Base-by-base conservation (phyloP, 2,113 vertebrate genomes). In the Monarcha castaneiventris region DNA sequence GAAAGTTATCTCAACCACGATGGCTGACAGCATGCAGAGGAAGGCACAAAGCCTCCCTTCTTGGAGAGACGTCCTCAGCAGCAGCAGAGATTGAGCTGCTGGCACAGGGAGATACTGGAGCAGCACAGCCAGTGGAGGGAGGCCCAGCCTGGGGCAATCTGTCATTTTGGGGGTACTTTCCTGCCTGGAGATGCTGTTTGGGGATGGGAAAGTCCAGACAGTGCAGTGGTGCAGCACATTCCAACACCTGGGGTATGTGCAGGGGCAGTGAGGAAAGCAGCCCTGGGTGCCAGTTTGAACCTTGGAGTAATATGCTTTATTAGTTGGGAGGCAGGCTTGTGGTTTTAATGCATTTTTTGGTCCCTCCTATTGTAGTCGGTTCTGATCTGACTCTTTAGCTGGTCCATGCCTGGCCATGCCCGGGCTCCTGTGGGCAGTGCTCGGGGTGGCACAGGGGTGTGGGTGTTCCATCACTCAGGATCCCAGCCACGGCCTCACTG, bases 401-500 rank as follows among this genome's bases (percentile, higher is more conserved):
- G 41, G n/a, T 6, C 21, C 18, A 2, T 21, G 30, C 48, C 44
- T n/a, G 71, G 1, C 41, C n/a, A 8, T 59, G 69, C 32, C 61
- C 1, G 6, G 41, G 48, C 35, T 76, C 11, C 64, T 0, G 0
- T 3, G 37, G 39, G 62, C 41, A 44, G 23, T 4, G 54, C 43
- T 64, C 33, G 0, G 0, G 1, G n/a, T 29, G 21, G 37, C 69
- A 18, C 11, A 2, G 72, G 0, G 0, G 8, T 1, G 14, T 19
- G 44, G n/a, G 6, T 0, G 1, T 17, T 12, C 27, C 62, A 22
- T 19, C 1, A 0, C 33, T 35, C 0, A 0, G 49, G 16, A 16
- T 56, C 41, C 56, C 41, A 35, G 27, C 64, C 55, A 9, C 1
- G 35, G 46, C 69, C 37, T 39, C 76, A 2, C n/a, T 23, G 55